Percentiles rank a stretch among this genome's conserved stretches.
These are phyloP conservation scores for Hiodon alosoides DNA, from an alignment of 2,113 vertebrate species.

Conservation along the genomic window DNA sequence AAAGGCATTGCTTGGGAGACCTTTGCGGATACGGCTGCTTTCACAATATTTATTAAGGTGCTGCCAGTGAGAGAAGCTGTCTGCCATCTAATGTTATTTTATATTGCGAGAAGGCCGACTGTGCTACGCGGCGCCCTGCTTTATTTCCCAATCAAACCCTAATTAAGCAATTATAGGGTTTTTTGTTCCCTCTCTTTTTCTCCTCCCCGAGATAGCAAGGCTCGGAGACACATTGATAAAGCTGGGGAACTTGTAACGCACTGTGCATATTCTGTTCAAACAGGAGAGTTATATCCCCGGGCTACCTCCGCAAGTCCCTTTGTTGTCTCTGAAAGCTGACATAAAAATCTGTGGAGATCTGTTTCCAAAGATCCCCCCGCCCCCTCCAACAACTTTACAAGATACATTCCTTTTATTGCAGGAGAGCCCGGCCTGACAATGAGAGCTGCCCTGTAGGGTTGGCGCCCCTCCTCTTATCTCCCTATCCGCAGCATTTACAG, in stretches of 20 bases:
- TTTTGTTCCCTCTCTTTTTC: slow-evolving; percentile 40
- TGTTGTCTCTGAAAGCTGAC: slow-evolving; percentile 58
- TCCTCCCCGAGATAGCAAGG: slow-evolving; percentile 36
- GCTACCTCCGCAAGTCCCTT: slow-evolving; percentile 44
- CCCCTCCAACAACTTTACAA: slow-evolving; percentile 46
- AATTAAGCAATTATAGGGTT: slow-evolving; percentile 54
- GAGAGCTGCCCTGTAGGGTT: slow-evolving; percentile 43
- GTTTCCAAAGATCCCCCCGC: slow-evolving; percentile 41
- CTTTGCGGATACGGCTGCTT: not conserved
- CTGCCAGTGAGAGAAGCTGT: slow-evolving; percentile 16
- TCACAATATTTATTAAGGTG: slow-evolving; percentile 9
- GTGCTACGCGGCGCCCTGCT: slow-evolving; percentile 4
- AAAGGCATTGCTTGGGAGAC: not conserved
- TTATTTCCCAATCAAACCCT: slow-evolving; percentile 57
- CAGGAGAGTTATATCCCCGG: slow-evolving; percentile 54
- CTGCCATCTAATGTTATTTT: slow-evolving; percentile 6
- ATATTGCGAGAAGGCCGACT: not conserved
- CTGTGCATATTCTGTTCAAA: slow-evolving; percentile 62
- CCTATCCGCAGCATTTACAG: slow-evolving; percentile 9
- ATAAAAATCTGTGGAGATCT: slow-evolving; percentile 54
- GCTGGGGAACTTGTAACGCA: slow-evolving; percentile 41
- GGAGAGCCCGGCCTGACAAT: slow-evolving; percentile 47
- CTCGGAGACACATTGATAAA: slow-evolving; percentile 48
- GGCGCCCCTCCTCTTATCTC: slow-evolving; percentile 28
- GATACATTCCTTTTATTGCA: slow-evolving; percentile 50